Percentiles rank a stretch among this genome's conserved stretches.
phyloP scores from a whole-genome alignment of 2,888 invertebrate genomes.

The Torymus texanus region DNA sequence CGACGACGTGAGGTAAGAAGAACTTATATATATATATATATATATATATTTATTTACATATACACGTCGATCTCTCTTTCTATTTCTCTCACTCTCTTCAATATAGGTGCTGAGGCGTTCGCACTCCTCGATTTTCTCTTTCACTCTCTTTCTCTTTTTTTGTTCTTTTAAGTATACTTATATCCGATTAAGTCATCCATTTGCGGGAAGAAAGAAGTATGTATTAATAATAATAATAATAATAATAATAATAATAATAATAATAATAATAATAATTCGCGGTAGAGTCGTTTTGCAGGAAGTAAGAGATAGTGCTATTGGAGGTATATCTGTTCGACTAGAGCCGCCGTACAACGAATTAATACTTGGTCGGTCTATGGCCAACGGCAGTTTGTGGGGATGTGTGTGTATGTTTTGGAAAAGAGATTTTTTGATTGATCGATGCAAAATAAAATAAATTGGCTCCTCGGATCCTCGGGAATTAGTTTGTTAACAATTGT shows the following conservation, averaged over 20 bases:
- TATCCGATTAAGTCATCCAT: no score
- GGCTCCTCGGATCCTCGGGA: background rate
- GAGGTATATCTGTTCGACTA: slow-evolving; percentile 74
- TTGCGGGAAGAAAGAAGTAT: no score
- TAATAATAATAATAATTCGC: no score
- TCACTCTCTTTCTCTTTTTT: slow-evolving; percentile 15
- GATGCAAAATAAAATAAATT: slow-evolving; percentile 42
- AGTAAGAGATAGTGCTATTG: slow-evolving; percentile 59
- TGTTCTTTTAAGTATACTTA: background rate
- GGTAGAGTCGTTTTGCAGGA: no score
- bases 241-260: no score
- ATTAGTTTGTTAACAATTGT: slow-evolving; percentile 13
- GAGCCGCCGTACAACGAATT: slow-evolving; percentile 71
- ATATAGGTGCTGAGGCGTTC: no score
- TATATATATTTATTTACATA: no score
- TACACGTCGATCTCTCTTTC: no score
- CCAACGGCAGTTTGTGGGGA: slow-evolving; percentile 56
- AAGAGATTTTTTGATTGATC: slow-evolving; percentile 37
- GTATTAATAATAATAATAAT: no score
- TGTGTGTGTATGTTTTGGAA: slow-evolving; percentile 18
- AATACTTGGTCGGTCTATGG: slow-evolving; percentile 66
- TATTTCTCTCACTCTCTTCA: no score
- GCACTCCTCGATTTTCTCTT: background rate
- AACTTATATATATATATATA: no score
- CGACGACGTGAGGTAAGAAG: no score